phyloP scores from a whole-genome alignment of 2,888 invertebrate genomes.

The Malacosoma neustria region DNA sequence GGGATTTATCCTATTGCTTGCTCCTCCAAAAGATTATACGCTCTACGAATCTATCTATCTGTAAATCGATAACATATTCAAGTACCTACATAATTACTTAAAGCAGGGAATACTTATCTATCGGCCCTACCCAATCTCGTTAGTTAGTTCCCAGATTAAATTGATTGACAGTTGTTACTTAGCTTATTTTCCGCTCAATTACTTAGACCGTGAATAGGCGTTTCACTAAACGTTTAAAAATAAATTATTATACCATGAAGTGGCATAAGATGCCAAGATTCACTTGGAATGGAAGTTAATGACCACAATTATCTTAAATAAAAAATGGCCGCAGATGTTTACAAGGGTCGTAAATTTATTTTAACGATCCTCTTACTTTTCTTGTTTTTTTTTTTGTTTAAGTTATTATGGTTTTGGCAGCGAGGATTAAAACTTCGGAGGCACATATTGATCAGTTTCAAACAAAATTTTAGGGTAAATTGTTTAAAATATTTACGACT shows the following conservation, averaged over 20 bases:
- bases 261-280: constrained; percentile 1
- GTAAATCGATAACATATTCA: not conserved
- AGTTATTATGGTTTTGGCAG: not conserved
- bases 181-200: constrained; percentile 50
- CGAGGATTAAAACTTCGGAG: not conserved
- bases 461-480: too few species aligned
- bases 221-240: constrained; percentile 2
- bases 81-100: constrained; percentile 9
- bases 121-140: constrained; percentile 2
- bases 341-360: not conserved
- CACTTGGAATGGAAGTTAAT: constrained; percentile 1
- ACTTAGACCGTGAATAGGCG: constrained; percentile 46
- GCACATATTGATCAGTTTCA: too few species aligned
- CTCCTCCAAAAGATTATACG: too few species aligned
- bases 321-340: not conserved
- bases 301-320: not conserved
- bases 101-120: constrained; percentile 1
- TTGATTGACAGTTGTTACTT: constrained; percentile 43
- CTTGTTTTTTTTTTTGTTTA: not conserved
- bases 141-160: constrained; percentile 12
- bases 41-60: not conserved
- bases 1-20: too few species aligned
- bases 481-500: too few species aligned
- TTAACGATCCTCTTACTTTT: not conserved
- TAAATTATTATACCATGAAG: not conserved